Evolutionary conservation across 1,140 invertebrate genomes (phyloP), one percentile per base, ranked within the genome.

Genomic region (Maniola jurtina): DNA sequence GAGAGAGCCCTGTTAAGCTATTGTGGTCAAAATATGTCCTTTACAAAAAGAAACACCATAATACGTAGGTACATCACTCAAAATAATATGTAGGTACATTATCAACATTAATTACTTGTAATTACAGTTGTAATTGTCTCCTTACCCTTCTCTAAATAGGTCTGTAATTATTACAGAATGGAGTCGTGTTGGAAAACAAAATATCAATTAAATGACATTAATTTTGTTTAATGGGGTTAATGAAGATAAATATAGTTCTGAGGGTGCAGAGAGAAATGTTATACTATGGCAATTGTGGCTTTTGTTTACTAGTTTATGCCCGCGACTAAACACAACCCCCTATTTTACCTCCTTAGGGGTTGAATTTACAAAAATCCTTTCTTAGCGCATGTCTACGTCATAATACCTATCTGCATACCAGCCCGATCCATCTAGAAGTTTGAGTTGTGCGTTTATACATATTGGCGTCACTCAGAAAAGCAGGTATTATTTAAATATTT

Each of bases 101-200:
- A 25, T 25, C 48, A 25, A 52, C 2, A 15, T 13, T 52, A 52
- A 52, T 52, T 52, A 52, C 48, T 5, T 4, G 48, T 25, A 52
- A 52, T 52, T 52, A 52, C 48, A 52, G 5, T 16, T 25, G 48
- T 52, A 52, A 52, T 52, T 15, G 25, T 14, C 3, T 48, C 10
- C 48, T 52, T 52, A 52, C 48, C 48, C 48, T 52, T 52, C 14
- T 52, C 14, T 52, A 52, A 52, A 16, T 16, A 25, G 16, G 48
- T n/a, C 42, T 25, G 14, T 52, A 52, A 52, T 52, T 52, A 52
- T 52, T 16, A 52, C 48, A 52, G 15, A 52, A 52, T 52, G 48
- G 48, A 5, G 48, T 52, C 48, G 8, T 52, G 10, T 52, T 52
- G 14, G 14, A 11, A 16, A 52, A 25, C 48, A 52, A 25, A 52